These are phyloP conservation scores for Psammodynastes pulverulentus DNA, from an alignment of 2,113 vertebrate genomes.

Conservation along the genomic window DNA sequence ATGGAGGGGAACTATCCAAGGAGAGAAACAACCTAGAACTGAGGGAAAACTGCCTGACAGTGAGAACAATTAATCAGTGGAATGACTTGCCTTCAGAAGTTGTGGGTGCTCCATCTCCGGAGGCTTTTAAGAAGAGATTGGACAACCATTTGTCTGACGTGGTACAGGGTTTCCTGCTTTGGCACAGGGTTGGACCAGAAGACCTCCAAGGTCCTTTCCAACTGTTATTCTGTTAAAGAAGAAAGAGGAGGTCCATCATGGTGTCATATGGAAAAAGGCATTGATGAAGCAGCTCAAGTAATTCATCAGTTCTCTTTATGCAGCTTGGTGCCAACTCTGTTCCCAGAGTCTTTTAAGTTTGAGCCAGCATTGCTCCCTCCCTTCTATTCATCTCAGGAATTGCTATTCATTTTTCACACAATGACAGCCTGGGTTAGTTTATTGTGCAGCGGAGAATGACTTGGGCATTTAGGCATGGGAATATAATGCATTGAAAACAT, in stretches of 20 bases:
- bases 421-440: conserved; percentile 58
- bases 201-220: background rate
- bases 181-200: background rate
- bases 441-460: conserved; percentile 66
- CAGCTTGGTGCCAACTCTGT: conserved; percentile 36
- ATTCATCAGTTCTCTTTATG: background rate
- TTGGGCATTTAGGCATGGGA: conserved; percentile 62
- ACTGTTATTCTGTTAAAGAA: background rate
- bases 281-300: background rate
- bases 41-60: background rate
- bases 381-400: conserved; percentile 62
- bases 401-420: conserved; percentile 69
- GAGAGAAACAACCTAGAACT: background rate
- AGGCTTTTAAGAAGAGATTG: background rate
- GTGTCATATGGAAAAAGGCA: background rate
- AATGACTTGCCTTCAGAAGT: background rate
- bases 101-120: background rate
- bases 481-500: conserved; percentile 53
- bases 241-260: background rate
- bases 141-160: background rate
- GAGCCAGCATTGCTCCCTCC: conserved; percentile 57
- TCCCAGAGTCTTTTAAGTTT: conserved; percentile 37
- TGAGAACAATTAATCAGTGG: background rate
- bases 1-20: background rate
- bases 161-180: no score